A percentile compares a stretch with the other conserved stretches of the same genome.
These are phyloP conservation scores for Himalopsyche japonica DNA, from an alignment of 2,888 invertebrate genomes.

Conservation along the genomic window DNA sequence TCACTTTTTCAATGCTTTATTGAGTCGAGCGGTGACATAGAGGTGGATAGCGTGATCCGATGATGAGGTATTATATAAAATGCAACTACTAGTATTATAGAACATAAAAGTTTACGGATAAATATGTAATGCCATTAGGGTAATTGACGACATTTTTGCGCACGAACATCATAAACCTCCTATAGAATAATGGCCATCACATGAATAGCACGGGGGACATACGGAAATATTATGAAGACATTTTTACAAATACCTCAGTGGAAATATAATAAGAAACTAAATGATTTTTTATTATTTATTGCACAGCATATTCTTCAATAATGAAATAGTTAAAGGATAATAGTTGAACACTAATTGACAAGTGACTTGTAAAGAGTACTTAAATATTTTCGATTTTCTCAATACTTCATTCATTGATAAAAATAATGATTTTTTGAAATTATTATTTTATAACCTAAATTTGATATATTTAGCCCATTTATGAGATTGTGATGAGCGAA, in stretches of 20 bases:
- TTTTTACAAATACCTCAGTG: background rate
- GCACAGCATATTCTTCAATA: too few relatives aligned
- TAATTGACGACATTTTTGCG: conserved; percentile 29
- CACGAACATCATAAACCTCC: conserved; percentile 5
- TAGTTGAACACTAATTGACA: too few relatives aligned
- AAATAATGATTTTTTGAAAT: too few relatives aligned
- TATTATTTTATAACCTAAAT: too few relatives aligned
- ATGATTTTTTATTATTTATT: too few relatives aligned
- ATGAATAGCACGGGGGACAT: background rate
- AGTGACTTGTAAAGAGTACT: too few relatives aligned
- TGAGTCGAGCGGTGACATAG: background rate
- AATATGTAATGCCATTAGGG: conserved; percentile 18
- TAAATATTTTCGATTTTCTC: too few relatives aligned
- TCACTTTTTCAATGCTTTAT: background rate
- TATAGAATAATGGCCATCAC: background rate
- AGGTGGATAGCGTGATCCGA: conserved; percentile 16
- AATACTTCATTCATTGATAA: too few relatives aligned
- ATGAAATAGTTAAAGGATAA: too few relatives aligned
- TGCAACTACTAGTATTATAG: conserved; percentile 3
- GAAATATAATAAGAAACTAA: too few relatives aligned
- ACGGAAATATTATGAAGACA: background rate
- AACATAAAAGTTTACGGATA: conserved; percentile 13
- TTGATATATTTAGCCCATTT: too few relatives aligned
- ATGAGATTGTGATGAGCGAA: too few relatives aligned
- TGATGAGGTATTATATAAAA: conserved; percentile 18